phyloP scores from a whole-genome alignment of 2,797 vertebrate species.

The Myiotriccus ornatus region DNA sequence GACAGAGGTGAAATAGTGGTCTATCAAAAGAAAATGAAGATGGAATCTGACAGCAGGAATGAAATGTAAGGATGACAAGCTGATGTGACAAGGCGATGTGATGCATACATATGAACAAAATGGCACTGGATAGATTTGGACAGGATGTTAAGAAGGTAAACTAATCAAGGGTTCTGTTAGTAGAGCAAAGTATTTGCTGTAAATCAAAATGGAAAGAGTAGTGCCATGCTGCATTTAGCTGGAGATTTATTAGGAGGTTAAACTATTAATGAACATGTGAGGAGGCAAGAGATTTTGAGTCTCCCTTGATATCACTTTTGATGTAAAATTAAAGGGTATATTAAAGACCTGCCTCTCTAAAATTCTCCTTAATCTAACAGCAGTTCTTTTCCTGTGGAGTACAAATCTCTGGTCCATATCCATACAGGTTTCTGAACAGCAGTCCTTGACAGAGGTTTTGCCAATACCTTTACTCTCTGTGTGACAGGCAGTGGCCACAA shows the following conservation, averaged over 20 bases:
- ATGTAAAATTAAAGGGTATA: background rate
- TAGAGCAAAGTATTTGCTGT: background rate
- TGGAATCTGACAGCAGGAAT: background rate
- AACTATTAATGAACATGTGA: background rate
- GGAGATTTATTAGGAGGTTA: background rate
- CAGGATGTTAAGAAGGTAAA: background rate
- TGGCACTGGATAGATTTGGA: background rate
- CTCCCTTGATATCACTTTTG: background rate
- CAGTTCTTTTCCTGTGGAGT: background rate
- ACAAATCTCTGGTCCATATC: background rate
- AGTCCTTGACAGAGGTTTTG: background rate
- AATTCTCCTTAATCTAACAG: background rate
- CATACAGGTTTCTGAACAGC: background rate
- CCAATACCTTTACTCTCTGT: background rate
- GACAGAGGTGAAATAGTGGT: background rate
- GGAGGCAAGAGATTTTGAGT: background rate
- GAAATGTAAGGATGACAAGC: background rate
- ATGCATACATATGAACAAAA: background rate
- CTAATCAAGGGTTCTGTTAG: background rate
- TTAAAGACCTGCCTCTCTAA: background rate
- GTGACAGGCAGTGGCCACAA: background rate
- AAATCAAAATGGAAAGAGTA: background rate
- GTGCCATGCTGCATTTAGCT: background rate
- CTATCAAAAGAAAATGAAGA: background rate
- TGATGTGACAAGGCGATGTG: background rate